Conservation (phyloP, 2,797 vertebrate species). For the Serranus cabrilla region DNA sequence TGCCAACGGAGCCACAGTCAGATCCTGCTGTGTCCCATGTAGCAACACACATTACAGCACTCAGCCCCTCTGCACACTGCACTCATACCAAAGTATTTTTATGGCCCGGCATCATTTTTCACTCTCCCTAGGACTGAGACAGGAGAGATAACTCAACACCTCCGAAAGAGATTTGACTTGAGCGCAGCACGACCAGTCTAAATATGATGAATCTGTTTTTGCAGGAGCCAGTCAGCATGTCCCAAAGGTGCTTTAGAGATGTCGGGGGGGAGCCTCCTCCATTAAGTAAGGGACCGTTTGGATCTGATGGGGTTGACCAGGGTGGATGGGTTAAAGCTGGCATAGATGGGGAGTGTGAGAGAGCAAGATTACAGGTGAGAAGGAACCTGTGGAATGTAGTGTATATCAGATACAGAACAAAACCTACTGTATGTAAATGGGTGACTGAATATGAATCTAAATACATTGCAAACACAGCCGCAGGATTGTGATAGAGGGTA, state of each 20-base stretch:
- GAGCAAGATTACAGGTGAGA: constrained; percentile 16
- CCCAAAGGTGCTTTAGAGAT: constrained; percentile 55
- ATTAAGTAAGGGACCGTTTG: constrained; percentile 38
- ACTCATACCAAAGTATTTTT: constrained; percentile 71
- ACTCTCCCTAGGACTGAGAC: constrained; percentile 42
- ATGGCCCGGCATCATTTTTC: constrained; percentile 71
- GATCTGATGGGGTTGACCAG: constrained; percentile 24
- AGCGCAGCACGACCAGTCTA: constrained; percentile 53
- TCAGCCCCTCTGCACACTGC: constrained; percentile 42
- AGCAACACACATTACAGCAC: constrained; percentile 58
- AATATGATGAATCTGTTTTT: constrained; percentile 76
- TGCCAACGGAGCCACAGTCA: constrained; percentile 58
- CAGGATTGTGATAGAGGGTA: background rate
- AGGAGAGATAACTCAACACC: constrained; percentile 72
- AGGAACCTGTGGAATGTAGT: constrained; percentile 21
- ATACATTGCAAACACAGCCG: background rate
- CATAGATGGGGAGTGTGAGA: background rate
- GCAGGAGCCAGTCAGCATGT: constrained; percentile 53
- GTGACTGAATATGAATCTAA: constrained; percentile 10
- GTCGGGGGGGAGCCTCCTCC: constrained; percentile 41
- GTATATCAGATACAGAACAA: constrained; percentile 12
- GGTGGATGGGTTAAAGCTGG: constrained; percentile 11
- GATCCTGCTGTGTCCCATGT: constrained; percentile 54
- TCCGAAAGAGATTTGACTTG: constrained; percentile 67
- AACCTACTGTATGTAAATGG: constrained; percentile 2